phyloP scores from a whole-genome alignment of 2,888 invertebrate genomes.

The Drosophila paucipuncta region DNA sequence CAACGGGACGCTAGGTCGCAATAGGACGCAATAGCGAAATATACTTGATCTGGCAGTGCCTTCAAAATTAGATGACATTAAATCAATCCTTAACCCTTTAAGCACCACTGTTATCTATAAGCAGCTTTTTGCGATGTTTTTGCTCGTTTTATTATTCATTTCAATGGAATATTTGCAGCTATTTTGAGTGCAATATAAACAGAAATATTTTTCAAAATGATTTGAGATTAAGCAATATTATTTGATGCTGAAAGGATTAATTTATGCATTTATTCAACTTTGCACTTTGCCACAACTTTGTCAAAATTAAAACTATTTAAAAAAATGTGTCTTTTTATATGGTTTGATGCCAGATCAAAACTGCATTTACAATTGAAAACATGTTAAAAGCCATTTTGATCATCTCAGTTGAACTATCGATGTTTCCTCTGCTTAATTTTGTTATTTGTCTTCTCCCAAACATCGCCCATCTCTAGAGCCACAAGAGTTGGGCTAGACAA shows the following conservation, averaged over 20 bases:
- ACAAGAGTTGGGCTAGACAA: slow-evolving; percentile 13
- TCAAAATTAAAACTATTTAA: background rate
- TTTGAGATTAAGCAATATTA: too few species aligned
- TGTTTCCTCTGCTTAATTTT: background rate
- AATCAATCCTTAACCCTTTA: background rate
- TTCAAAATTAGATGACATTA: background rate
- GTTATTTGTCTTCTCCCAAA: background rate
- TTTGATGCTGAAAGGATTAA: too few species aligned
- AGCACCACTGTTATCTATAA: background rate
- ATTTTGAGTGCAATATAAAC: background rate
- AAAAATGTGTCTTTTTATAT: accelerated
- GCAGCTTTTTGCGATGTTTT: background rate
- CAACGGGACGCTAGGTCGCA: slow-evolving; percentile 7
- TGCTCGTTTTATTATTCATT: background rate
- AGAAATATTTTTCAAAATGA: background rate
- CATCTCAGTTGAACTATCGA: background rate
- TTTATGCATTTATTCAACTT: background rate
- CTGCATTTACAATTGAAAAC: background rate
- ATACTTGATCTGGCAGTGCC: background rate
- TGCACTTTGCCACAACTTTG: background rate
- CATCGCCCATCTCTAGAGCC: slow-evolving; percentile 25
- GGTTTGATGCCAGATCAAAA: background rate
- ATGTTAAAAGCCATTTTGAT: background rate
- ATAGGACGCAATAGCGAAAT: background rate
- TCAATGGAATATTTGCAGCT: background rate